Percentiles rank a stretch among this genome's conserved stretches.
phyloP scores from a whole-genome alignment of 1,140 invertebrate species.

The Branchinecta lindahli region DNA sequence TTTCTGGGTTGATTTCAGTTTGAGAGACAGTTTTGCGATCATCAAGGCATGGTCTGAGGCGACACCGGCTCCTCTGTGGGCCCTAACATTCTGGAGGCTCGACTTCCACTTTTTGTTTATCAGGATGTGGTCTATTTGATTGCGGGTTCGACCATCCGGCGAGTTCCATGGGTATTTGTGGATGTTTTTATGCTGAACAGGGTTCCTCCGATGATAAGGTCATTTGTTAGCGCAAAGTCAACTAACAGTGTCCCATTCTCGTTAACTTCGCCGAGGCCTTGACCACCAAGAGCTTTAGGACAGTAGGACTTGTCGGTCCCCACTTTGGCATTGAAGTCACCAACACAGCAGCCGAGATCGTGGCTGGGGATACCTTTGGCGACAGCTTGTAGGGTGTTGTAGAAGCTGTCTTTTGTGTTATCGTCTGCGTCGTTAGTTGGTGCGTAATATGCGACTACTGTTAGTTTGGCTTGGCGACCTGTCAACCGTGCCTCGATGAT shows the following conservation, averaged over 20 bases:
- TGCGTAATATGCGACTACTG: too few species aligned
- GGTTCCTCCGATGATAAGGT: conserved; percentile 2
- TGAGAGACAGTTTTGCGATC: conserved; percentile 5
- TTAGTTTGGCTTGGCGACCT: too few species aligned
- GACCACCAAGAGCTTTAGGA: conserved; percentile 7
- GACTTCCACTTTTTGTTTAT: too few species aligned
- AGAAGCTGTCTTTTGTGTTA: too few species aligned
- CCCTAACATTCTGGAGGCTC: too few species aligned
- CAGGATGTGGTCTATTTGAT: too few species aligned
- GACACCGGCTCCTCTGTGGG: too few species aligned
- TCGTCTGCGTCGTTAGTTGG: too few species aligned
- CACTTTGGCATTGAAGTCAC: conserved; percentile 8
- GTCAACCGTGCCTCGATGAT: too few species aligned
- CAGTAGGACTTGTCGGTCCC: conserved; percentile 1
- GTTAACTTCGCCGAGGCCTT: conserved; percentile 4
- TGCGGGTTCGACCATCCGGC: too few species aligned
- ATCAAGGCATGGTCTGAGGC: conserved; percentile 4
- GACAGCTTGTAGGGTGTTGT: too few species aligned
- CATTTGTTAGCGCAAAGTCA: background rate
- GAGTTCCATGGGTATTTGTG: too few species aligned
- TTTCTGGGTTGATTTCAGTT: background rate
- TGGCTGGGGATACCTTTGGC: conserved; percentile 7
- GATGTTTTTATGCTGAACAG: conserved; percentile 5
- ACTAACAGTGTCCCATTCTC: conserved; percentile 1
- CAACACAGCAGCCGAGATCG: background rate